These are phyloP conservation scores for Ashinkailepas kermadecensis DNA, from an alignment of 2,888 invertebrate species.

Conservation along the genomic window DNA sequence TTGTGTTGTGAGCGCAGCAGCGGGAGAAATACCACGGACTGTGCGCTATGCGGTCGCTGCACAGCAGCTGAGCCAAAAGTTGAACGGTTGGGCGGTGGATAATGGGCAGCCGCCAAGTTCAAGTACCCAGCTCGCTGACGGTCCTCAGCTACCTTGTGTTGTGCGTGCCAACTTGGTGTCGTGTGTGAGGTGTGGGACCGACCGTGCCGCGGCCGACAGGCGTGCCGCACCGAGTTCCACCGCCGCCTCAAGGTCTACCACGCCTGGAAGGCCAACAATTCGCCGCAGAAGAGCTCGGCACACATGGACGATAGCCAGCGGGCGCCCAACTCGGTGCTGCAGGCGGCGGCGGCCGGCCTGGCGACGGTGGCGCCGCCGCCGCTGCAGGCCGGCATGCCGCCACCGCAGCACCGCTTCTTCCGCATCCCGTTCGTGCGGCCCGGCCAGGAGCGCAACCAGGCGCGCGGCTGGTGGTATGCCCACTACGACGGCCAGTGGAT, in stretches of 20 bases:
- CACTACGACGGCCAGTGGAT: slow-evolving; percentile 99
- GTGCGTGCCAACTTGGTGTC: too few relatives aligned
- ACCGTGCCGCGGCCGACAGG: slow-evolving; percentile 46
- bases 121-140: too few relatives aligned
- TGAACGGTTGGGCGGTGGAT: too few relatives aligned
- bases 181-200: background rate
- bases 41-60: too few relatives aligned
- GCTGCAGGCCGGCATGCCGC: slow-evolving; percentile 25
- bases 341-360: slow-evolving; percentile 46
- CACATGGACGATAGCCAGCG: slow-evolving; percentile 78
- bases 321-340: slow-evolving; percentile 78
- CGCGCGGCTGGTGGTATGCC: slow-evolving; percentile 69
- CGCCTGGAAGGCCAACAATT: slow-evolving; percentile 95
- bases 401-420: slow-evolving; percentile 72
- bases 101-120: too few relatives aligned
- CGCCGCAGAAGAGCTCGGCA: slow-evolving; percentile 47
- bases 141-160: too few relatives aligned
- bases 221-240: slow-evolving; percentile 97
- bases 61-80: too few relatives aligned
- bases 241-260: slow-evolving; percentile 96
- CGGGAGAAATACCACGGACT: too few relatives aligned
- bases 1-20: too few relatives aligned
- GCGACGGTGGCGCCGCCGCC: slow-evolving; percentile 38
- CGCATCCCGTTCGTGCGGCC: slow-evolving; percentile 73
- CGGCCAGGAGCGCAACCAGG: slow-evolving; percentile 37